These are phyloP conservation scores for Chalcosyrphus nemorum DNA, from an alignment of 2,888 invertebrate species.

Conservation along the genomic window DNA sequence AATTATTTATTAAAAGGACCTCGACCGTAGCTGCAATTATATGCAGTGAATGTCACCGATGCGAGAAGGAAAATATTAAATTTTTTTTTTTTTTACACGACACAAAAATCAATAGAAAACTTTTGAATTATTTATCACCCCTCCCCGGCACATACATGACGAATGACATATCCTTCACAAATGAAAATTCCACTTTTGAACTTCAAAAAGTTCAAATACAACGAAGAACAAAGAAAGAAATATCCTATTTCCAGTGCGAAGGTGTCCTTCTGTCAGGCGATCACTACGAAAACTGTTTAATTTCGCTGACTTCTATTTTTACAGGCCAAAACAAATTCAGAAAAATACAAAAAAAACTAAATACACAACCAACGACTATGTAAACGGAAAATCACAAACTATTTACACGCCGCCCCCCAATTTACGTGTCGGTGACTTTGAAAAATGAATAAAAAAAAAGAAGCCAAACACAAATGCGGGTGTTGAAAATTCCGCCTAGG, in stretches of 20 bases:
- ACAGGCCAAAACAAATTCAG: not conserved
- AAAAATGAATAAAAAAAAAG: not conserved
- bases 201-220: too few species aligned
- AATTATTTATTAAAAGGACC: not conserved
- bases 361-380: not conserved
- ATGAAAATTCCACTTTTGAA: conserved; percentile 37
- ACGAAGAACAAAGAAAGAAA: not conserved
- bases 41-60: conserved; percentile 46
- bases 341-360: too few species aligned
- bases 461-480: conserved; percentile 5
- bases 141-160: conserved; percentile 1
- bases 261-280: conserved; percentile 62
- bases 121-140: conserved; percentile 51
- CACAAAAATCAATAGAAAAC: conserved; percentile 54
- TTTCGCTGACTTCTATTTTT: conserved; percentile 15
- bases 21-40: conserved; percentile 38
- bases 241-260: not conserved
- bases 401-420: not conserved
- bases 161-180: conserved; percentile 15
- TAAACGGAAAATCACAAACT: conserved; percentile 24
- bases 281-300: conserved; percentile 40
- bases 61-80: not conserved
- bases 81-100: not conserved
- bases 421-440: conserved; percentile 8
- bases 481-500: conserved; percentile 60